Conservation (phyloP, 2,113 vertebrate genomes). For the Hippocampus guttulatus region DNA sequence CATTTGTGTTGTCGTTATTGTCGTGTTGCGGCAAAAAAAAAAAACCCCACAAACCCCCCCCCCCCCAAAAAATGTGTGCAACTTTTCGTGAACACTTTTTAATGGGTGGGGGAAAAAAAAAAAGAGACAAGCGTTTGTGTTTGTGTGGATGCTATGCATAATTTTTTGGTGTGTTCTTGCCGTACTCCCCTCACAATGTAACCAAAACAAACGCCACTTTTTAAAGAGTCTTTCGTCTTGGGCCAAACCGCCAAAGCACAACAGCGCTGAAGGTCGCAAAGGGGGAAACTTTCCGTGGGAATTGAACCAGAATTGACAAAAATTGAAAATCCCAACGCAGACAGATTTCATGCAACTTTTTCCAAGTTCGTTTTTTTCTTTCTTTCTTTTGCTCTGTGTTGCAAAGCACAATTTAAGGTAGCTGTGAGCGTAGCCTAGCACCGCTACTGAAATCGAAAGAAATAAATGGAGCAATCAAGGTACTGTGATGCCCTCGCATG, state of each 20-base stretch:
- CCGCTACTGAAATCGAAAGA: neutral
- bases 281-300: neutral
- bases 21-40: neutral
- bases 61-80: neutral
- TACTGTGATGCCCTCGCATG: neutral
- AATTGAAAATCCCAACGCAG: neutral
- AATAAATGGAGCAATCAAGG: neutral
- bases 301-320: neutral
- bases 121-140: neutral
- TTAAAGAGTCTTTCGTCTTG: neutral
- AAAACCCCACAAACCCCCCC: no score
- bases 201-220: neutral
- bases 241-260: neutral
- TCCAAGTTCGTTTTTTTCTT: no score
- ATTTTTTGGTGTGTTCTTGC: neutral
- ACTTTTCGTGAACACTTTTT: conserved; percentile 3
- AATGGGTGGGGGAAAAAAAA: neutral
- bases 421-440: neutral
- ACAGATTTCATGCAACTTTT: no score
- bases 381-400: no score
- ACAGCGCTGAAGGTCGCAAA: neutral
- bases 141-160: neutral
- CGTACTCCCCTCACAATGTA: neutral
- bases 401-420: no score
- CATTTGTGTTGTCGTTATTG: neutral